Percentiles rank a stretch among this genome's conserved stretches.
Evolutionary conservation across 2,888 invertebrate genomes (phyloP).

Genomic region (Drosophila koepferae): DNA sequence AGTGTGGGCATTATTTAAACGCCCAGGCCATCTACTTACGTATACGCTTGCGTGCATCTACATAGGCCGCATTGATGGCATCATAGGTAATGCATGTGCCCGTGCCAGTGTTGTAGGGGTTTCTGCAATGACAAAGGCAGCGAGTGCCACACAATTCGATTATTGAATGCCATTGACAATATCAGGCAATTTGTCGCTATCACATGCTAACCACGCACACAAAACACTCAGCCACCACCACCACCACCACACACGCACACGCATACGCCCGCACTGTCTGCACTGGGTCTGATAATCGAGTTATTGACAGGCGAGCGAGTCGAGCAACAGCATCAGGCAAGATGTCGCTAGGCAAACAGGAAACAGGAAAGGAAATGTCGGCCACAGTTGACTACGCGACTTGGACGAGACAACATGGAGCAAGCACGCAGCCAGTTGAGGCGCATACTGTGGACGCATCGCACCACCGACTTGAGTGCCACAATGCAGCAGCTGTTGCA

Average conservation of each 20-base stretch:
- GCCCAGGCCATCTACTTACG: slow-evolving; percentile 87
- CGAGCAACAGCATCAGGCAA: slow-evolving; percentile 13
- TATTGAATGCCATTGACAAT: slow-evolving; percentile 55
- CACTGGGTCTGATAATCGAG: slow-evolving; percentile 75
- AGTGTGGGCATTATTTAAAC: background rate
- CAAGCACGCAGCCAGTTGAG: slow-evolving; percentile 47
- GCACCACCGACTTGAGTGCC: slow-evolving; percentile 7
- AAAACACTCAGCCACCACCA: slow-evolving; percentile 4
- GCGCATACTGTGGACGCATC: slow-evolving; percentile 53
- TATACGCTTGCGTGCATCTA: slow-evolving; percentile 94
- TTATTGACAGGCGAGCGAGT: slow-evolving; percentile 77
- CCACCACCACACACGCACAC: background rate
- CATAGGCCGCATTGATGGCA: slow-evolving; percentile 94
- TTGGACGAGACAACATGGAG: slow-evolving; percentile 58
- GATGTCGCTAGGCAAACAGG: slow-evolving; percentile 13
- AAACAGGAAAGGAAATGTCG: slow-evolving; percentile 25
- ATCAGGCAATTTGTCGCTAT: slow-evolving; percentile 65
- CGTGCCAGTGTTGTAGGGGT: slow-evolving; percentile 87
- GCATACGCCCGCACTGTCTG: slow-evolving; percentile 41
- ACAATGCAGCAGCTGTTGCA: slow-evolving; percentile 31
- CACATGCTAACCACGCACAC: slow-evolving; percentile 68
- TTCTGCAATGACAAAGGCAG: slow-evolving; percentile 61
- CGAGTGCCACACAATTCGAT: slow-evolving; percentile 2
- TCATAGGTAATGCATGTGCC: slow-evolving; percentile 94
- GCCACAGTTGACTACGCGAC: slow-evolving; percentile 49